Evolutionary conservation across 2,888 invertebrate species (phyloP).

Genomic region (Brassicogethes aeneus): DNA sequence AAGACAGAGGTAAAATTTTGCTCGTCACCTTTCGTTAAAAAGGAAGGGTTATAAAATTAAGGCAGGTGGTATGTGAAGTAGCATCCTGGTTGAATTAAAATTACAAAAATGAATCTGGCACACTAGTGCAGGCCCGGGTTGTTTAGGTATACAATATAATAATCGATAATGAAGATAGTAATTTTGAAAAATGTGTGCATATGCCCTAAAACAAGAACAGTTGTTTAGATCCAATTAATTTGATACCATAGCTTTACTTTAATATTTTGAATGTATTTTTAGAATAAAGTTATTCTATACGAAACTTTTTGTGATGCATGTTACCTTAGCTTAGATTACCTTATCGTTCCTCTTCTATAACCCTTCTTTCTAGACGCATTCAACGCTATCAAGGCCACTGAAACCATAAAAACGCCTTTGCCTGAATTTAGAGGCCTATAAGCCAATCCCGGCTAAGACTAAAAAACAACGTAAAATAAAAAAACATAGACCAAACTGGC

Average conservation of each 20-base stretch:
- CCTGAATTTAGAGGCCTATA: background rate
- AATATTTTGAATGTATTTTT: no score
- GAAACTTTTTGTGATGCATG: no score
- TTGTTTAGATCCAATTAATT: no score
- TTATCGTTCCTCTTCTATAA: no score
- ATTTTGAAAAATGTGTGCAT: no score
- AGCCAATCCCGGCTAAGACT: background rate
- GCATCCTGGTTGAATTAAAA: background rate
- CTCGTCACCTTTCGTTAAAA: conserved; percentile 7
- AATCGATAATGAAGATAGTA: no score
- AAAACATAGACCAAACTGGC: conserved; percentile 2
- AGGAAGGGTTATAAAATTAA: background rate
- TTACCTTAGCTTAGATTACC: no score
- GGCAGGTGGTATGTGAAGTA: background rate
- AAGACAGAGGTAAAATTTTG: conserved; percentile 3
- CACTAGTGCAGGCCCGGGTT: no score
- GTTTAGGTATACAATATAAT: no score
- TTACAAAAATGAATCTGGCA: background rate
- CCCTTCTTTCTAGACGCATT: background rate
- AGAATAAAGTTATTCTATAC: no score
- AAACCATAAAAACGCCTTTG: background rate
- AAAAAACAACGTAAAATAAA: background rate
- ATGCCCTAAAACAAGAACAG: no score
- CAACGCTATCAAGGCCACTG: background rate
- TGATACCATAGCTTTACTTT: no score